Base-by-base conservation (phyloP, 2,113 vertebrate genomes). In the Corydoras sp. region DNA sequence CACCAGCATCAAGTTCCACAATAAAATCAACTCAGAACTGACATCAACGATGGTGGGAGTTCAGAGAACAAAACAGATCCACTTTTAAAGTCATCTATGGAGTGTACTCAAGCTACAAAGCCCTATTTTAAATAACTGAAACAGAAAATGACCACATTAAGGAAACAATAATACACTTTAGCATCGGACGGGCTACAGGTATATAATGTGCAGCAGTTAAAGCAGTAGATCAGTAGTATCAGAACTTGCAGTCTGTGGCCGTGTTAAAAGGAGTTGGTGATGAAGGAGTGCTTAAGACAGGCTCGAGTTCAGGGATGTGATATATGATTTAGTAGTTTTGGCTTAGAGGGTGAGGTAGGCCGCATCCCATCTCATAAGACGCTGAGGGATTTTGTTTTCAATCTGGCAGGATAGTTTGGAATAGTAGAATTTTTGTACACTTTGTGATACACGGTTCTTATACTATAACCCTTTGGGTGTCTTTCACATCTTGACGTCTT, bases 401-500 rank as follows among this genome's bases (percentile, higher is more conserved):
- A 81, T 81, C 79, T 85, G 84, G 85, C 86, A 89, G 85, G 85
- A 87, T 77, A 82, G 77, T 82, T 79, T 83, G 65, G 64, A 80
- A 69, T 69, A 69, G 61, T 83, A 77, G 81, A 75, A 78, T 66
- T 51, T 60, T 72, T 69, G 62, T 61, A 77, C 70, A 72, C 75
- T 30, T 75, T 55, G 48, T 53, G 7, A 11, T 2, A 11, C 49
- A 50, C 11, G 11, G 7, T 11, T 51, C 11, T 9, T 7, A 51
- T 7, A 11, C 53, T 4, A 4, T 13, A 13, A 13, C 80, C 81
- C 73, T 62, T 68, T 12, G 10, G 18, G 24, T 12, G 51, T 51
- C 6, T 6, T 68, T 88, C 83, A 89, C 73, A 98, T 92, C 83
- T 98, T 98, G 81, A 98, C 90, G 59, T 98, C 96, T 74, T 98